Evolutionary conservation across 2,797 vertebrate species (phyloP).

Genomic region (Anolis apletophallus): DNA sequence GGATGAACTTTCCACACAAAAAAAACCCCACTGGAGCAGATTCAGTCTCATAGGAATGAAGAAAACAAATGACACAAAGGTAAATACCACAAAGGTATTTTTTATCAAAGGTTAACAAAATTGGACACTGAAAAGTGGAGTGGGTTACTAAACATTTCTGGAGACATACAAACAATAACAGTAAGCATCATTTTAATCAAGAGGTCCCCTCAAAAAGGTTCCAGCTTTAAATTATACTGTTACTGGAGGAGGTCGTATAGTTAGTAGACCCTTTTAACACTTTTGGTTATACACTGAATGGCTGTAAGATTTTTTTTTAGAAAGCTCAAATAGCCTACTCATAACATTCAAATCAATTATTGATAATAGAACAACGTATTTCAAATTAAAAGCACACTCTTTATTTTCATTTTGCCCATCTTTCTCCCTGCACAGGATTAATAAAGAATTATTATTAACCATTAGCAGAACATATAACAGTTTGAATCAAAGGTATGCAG

Average conservation of each 20-base stretch:
- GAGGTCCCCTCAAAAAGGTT: neutral
- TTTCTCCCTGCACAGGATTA: too few species aligned
- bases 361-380: neutral
- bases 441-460: neutral
- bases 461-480: neutral
- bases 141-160: neutral
- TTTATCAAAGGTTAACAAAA: neutral
- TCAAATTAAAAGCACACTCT: neutral
- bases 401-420: neutral
- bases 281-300: neutral
- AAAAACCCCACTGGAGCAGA: neutral
- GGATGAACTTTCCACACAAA: neutral
- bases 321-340: too few species aligned
- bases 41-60: neutral
- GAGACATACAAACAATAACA: neutral
- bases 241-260: neutral
- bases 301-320: neutral
- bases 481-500: neutral
- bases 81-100: neutral
- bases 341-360: neutral
- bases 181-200: neutral
- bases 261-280: neutral
- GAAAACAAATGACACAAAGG: neutral
- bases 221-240: neutral
- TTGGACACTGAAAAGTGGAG: neutral